These are phyloP conservation scores for Drosophila tsacasi DNA, from an alignment of 1,140 invertebrate species.

Conservation along the genomic window DNA sequence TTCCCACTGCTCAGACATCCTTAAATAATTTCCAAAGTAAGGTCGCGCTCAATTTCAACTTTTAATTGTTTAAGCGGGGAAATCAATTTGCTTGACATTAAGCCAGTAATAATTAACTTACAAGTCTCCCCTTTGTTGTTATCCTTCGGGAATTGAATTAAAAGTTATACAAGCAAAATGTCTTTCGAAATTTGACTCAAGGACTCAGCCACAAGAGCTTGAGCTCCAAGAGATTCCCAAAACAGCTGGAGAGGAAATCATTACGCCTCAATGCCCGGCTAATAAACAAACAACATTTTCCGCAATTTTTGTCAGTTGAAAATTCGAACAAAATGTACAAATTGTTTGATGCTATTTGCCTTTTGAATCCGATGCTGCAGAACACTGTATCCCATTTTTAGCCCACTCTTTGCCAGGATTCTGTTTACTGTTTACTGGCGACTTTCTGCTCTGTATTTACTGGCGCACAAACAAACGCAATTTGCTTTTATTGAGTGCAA, in stretches of 20 bases:
- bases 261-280: constrained; percentile 47
- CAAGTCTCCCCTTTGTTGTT: constrained; percentile 2
- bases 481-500: constrained; percentile 75
- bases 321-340: constrained; percentile 54
- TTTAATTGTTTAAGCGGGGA: constrained; percentile 24
- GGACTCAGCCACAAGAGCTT: neutral
- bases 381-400: neutral
- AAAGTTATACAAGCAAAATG: constrained; percentile 21
- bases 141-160: constrained; percentile 24
- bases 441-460: constrained; percentile 62
- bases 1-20: too few relatives aligned
- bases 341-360: constrained; percentile 69
- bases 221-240: neutral
- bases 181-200: neutral
- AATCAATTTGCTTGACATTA: constrained; percentile 25
- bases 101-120: constrained; percentile 10
- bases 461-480: constrained; percentile 64
- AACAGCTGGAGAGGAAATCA: constrained; percentile 7
- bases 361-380: constrained; percentile 44
- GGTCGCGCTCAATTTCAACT: neutral
- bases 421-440: constrained; percentile 61
- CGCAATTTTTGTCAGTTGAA: constrained; percentile 42
- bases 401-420: constrained; percentile 6
- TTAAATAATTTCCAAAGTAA: neutral
- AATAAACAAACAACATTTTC: constrained; percentile 59